Evolutionary conservation across 1,140 invertebrate genomes (phyloP).

Genomic region (Drosophila saltans): DNA sequence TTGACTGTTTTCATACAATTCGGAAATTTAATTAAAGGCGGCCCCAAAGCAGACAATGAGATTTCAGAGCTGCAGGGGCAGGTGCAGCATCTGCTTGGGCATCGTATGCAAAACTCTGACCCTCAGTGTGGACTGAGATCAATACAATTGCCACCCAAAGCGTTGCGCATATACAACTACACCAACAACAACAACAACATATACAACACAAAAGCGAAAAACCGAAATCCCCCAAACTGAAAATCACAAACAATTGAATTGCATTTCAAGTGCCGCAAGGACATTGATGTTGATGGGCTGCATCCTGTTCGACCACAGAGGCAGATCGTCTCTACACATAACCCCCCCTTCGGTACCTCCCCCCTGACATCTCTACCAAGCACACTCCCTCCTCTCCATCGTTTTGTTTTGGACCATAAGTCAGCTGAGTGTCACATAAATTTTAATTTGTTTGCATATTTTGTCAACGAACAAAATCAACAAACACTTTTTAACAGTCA

Average conservation of each 20-base stretch:
- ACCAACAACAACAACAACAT: too few relatives aligned
- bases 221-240: too few relatives aligned
- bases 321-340: background rate
- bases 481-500: slow-evolving; percentile 53
- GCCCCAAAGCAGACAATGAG: slow-evolving; percentile 77
- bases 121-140: slow-evolving; percentile 56
- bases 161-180: slow-evolving; percentile 6
- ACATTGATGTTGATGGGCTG: slow-evolving; percentile 79
- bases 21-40: slow-evolving; percentile 81
- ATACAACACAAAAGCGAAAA: slow-evolving; percentile 14
- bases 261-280: slow-evolving; percentile 76
- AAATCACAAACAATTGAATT: slow-evolving; percentile 76
- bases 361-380: background rate
- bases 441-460: slow-evolving; percentile 83
- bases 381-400: background rate
- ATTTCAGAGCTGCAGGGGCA: slow-evolving; percentile 50
- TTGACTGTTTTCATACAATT: slow-evolving; percentile 82
- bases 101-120: slow-evolving; percentile 61
- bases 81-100: slow-evolving; percentile 52
- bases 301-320: slow-evolving; percentile 55
- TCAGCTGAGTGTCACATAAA: slow-evolving; percentile 74
- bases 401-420: slow-evolving; percentile 49
- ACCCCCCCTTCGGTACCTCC: background rate
- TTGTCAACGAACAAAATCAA: slow-evolving; percentile 78
- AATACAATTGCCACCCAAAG: slow-evolving; percentile 81